Evolutionary conservation across 2,113 vertebrate species (phyloP), one percentile per base, ranked within the genome.

Genomic region (Amazona guildingii): DNA sequence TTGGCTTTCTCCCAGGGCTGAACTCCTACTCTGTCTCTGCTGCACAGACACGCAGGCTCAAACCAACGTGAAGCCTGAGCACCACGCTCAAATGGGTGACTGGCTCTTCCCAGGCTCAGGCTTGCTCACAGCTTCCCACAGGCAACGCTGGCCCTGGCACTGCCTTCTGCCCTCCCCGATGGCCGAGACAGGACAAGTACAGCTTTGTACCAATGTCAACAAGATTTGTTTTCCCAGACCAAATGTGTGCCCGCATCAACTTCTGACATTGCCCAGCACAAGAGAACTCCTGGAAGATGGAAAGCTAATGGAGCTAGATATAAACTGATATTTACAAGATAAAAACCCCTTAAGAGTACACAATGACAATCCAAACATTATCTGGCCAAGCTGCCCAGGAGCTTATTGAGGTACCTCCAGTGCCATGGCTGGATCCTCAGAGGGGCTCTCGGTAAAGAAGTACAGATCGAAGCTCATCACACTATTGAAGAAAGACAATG

Each of bases 81-180:
- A 37, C 29, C 11, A 7, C 44, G 2, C 7, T 1, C 10, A 1
- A 8, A 21, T 48, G 1, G 0, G 31, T 1, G 74, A 48, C 54
- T 2, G 51, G 29, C 11, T 68, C 48, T 68, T 39, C 52, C 20
- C 5, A 1, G 27, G 55, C 76, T 82, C 62, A 44, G 74, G 46
- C 46, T 63, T 4, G 3, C 66, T 49, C 44, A 6, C 44, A 52
- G 69, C 19, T 39, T 16, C 28, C 13, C 2, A 0, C 49, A 44
- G 49, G 68, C 68, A 13, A 0, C 1, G 1, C 57, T 49, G 66
- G 48, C 31, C 89, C 49, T 48, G 44, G 59, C 37, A 6, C 72
- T 80, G 73, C 67, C 70, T 76, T 67, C 81, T 75, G 77, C 78
- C 90, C 55, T 82, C 35, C 48, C 66, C 2, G 21, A 2, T 2